Conservation (phyloP, 2,113 vertebrate genomes). For the Pleuronectes platessa region DNA sequence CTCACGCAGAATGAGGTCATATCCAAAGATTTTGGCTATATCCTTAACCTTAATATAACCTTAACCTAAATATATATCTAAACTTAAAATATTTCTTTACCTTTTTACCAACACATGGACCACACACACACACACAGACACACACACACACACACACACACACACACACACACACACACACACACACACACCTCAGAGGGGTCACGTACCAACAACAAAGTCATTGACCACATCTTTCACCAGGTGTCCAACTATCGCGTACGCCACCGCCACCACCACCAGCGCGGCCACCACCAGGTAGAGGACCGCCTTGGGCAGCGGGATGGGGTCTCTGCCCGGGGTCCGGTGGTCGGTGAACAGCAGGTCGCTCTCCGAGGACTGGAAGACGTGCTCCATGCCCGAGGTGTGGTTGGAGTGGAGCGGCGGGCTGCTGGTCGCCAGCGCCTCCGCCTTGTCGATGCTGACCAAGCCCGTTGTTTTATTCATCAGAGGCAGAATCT, state of each 20-base stretch:
- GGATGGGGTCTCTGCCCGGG: constrained; percentile 83
- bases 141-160: background rate
- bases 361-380: constrained; percentile 86
- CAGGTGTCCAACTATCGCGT: constrained; percentile 90
- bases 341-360: constrained; percentile 87
- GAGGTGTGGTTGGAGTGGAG: constrained; percentile 87
- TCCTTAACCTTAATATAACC: no score
- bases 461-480: constrained; percentile 85
- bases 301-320: constrained; percentile 90
- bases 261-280: constrained; percentile 90
- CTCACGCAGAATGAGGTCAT: no score
- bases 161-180: background rate
- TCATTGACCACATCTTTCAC: constrained; percentile 91
- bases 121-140: no score
- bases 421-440: constrained; percentile 81
- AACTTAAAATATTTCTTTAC: no score
- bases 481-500: constrained; percentile 88
- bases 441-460: constrained; percentile 81
- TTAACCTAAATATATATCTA: no score
- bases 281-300: constrained; percentile 91
- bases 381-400: constrained; percentile 86
- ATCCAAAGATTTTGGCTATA: no score
- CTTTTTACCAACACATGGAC: background rate
- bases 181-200: background rate
- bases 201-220: constrained; percentile 87